Base-by-base conservation (phyloP, 2,113 vertebrate species). In the Rhagologus leucostigma region DNA sequence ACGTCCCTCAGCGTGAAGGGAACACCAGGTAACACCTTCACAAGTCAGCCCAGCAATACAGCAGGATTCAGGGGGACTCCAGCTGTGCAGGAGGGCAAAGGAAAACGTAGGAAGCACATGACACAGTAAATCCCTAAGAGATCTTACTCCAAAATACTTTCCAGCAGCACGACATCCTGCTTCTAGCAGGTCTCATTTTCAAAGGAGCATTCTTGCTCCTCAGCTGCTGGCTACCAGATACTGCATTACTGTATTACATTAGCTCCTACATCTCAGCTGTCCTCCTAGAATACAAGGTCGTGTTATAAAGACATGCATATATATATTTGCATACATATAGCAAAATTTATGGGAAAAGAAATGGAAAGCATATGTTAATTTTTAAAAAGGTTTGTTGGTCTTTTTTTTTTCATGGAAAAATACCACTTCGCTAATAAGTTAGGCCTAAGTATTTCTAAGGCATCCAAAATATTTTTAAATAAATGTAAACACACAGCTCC, bases 361-460 rank as follows among this genome's bases (percentile, higher is more conserved):
- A 35, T 56, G 6, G 16, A 70, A 42, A 63, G 13, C 2, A 7
- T 10, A n/a, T 3, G 9, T 13, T 53, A 27, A 37, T 57, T 39
- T 50, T 41, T 6, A 0, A 3, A 18, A 24, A n/a, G 2, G n/a
- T 47, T 41, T 35, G 55, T n/a, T 35, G 13, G 11, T 18, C 7
- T 32, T 32, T 59, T 6, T 12, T 57, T 52, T 74, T 64, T 52
- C 29, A 37, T 16, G 10, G 63, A 49, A 65, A 81, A 32, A 47
- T 30, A 64, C 4, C 9, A 19, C 2, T 73, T 60, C 23, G 8
- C 26, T 87, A 77, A 20, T 37, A 76, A 37, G 17, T 67, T 77
- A 74, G 23, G 15, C 12, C n/a, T 27, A 87, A n/a, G n/a, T 65
- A 46, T 57, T 73, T 81, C 42, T 53, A 81, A 84, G 27, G 19